A percentile compares a stretch with the other conserved stretches of the same genome.
phyloP scores from a whole-genome alignment of 2,113 vertebrate genomes.

The Oriolus oriolus region DNA sequence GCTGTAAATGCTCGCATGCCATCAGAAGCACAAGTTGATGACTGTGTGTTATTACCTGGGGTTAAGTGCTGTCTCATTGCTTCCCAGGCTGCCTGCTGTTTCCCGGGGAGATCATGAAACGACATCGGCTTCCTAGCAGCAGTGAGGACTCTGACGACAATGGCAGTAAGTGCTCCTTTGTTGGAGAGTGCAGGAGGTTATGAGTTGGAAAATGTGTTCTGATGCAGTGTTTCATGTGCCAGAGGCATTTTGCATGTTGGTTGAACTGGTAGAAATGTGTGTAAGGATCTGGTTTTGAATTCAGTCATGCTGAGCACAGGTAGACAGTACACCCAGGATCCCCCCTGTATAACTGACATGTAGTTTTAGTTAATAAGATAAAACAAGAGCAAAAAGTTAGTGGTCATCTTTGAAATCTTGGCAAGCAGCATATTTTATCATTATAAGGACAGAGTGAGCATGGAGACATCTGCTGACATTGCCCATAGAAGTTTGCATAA shows the following conservation, averaged over 20 bases:
- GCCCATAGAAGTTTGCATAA: neutral
- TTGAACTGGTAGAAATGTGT: neutral
- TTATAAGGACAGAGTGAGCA: neutral
- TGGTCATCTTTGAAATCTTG: neutral
- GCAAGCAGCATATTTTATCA: neutral
- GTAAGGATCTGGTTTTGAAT: neutral
- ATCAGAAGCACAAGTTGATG: conserved; percentile 59
- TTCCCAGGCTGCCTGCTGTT: conserved; percentile 75
- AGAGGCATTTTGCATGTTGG: neutral
- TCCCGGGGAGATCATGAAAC: conserved; percentile 88
- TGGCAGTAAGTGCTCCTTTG: conserved; percentile 88
- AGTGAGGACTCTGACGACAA: conserved; percentile 95
- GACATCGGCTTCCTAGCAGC: conserved; percentile 88
- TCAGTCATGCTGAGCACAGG: neutral
- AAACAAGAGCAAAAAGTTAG: neutral
- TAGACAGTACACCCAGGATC: neutral
- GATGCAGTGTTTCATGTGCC: conserved; percentile 10
- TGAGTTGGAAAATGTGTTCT: conserved; percentile 41
- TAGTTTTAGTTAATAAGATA: neutral
- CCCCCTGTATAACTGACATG: neutral
- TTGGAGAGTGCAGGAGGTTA: conserved; percentile 49
- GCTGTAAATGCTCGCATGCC: conserved; percentile 39
- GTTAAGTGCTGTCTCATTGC: conserved; percentile 75
- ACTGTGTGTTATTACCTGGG: conserved; percentile 51
- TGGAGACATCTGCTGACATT: neutral